These are phyloP conservation scores for Mesitornis unicolor DNA, from an alignment of 2,113 vertebrate genomes.

Conservation along the genomic window DNA sequence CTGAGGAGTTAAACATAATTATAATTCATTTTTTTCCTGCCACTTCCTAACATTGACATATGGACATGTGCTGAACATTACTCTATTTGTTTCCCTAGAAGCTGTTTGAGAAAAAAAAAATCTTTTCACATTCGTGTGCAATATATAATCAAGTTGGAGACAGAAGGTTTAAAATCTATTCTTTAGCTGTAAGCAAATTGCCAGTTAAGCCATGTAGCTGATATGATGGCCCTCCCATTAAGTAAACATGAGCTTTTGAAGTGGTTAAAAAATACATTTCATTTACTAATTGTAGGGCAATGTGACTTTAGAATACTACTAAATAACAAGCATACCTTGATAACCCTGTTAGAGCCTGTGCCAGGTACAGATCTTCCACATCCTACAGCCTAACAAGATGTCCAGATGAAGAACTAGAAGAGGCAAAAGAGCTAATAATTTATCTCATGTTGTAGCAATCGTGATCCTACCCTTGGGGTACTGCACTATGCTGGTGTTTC, in stretches of 20 bases:
- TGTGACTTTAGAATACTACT: background rate
- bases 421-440: background rate
- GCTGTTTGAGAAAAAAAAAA: background rate
- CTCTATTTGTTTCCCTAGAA: background rate
- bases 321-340: background rate
- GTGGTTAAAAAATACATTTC: background rate
- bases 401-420: background rate
- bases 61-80: background rate
- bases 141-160: background rate
- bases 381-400: background rate
- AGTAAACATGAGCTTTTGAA: background rate
- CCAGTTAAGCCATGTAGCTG: background rate
- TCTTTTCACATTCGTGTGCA: background rate
- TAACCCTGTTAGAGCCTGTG: background rate
- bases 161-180: background rate
- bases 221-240: background rate
- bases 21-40: background rate
- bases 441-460: background rate
- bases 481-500: background rate
- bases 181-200: background rate
- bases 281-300: background rate
- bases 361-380: background rate
- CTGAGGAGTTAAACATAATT: background rate
- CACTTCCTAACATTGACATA: background rate
- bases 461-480: background rate